Evolutionary conservation across 2,797 vertebrate species (phyloP), one percentile per base, ranked within the genome.

Genomic region (Molossus molossus): DNA sequence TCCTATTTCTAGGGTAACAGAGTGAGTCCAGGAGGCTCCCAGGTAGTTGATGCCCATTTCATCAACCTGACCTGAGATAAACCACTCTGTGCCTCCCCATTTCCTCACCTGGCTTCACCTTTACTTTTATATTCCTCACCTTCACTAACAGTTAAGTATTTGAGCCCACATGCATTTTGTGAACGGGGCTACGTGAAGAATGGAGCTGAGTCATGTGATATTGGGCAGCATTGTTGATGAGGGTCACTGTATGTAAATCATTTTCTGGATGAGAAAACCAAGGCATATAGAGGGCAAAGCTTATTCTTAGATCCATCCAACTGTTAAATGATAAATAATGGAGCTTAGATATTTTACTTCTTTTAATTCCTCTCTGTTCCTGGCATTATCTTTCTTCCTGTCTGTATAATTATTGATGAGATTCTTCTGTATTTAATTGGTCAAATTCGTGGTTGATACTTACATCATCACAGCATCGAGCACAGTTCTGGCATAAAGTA

Each of bases 281-380:
- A 88, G 57, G 33, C 50, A 27, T 21, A 40, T 3, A 50, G 27
- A 82, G 27, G 21, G 57, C 83, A 50, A 87, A 82, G 17, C 21
- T n/a, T 77, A 69, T 37, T 79, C 50, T 73, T 60, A 90, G 25
- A 17, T 67, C 75, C 33, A 17, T 67, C 75, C 33, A 9, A 70
- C 50, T 80, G 53, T 81, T 82, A 88, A 55, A 72, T 93, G 80
- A 57, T 58, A 72, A 91, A 77, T 29, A 57, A 60, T 83, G 33
- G 55, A 62, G 21, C n/a, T 77, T 87, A 14, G 9, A 27, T 77
- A 29, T 77, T 77, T 89, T 82, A 55, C 14, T 67, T 75, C 48
- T 76, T 65, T 82, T 60, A 50, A 87, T 69, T 69, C 48, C 58
- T 88, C 33, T 70, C n/a, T 20, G 18, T 82, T 21, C 53, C 45